Evolutionary conservation across 2,797 vertebrate species (phyloP).

Genomic region (Remorina albescens): DNA sequence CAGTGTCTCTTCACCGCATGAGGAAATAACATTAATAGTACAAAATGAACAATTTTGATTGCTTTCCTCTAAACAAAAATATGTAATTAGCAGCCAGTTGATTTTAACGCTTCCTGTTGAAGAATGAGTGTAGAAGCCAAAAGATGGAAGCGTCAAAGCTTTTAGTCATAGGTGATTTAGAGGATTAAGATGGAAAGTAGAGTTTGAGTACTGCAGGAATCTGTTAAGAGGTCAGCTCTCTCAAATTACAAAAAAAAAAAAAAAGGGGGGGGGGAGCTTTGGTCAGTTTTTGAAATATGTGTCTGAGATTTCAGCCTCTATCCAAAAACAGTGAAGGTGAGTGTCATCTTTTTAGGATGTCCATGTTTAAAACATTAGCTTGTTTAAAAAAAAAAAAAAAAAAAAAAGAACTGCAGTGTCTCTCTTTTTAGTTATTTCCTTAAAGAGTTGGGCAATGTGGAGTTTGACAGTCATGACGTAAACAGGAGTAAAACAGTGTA

Average conservation of each 20-base stretch:
- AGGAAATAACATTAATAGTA: slow-evolving; percentile 73
- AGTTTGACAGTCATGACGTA: neutral
- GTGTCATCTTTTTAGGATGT: neutral
- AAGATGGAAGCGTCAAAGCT: slow-evolving; percentile 14
- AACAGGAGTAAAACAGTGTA: neutral
- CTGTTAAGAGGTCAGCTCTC: slow-evolving; percentile 15
- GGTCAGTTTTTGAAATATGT: neutral
- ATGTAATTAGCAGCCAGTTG: slow-evolving; percentile 47
- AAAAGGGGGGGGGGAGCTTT: no score
- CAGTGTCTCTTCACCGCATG: slow-evolving; percentile 65
- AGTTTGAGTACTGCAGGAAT: neutral
- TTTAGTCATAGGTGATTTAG: slow-evolving; percentile 5
- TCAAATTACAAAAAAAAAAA: neutral
- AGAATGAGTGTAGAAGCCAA: slow-evolving; percentile 8
- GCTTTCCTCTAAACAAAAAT: slow-evolving; percentile 73
- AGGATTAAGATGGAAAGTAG: slow-evolving; percentile 3
- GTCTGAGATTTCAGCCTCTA: neutral
- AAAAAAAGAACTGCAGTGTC: no score
- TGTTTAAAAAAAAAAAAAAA: no score
- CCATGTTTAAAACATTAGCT: no score
- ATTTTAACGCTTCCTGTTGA: slow-evolving; percentile 29
- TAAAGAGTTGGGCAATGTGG: neutral
- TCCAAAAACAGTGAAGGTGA: neutral
- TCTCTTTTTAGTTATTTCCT: neutral
- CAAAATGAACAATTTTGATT: slow-evolving; percentile 77